phyloP scores from a whole-genome alignment of 2,888 invertebrate genomes.

The Asteroscopus sphinx region DNA sequence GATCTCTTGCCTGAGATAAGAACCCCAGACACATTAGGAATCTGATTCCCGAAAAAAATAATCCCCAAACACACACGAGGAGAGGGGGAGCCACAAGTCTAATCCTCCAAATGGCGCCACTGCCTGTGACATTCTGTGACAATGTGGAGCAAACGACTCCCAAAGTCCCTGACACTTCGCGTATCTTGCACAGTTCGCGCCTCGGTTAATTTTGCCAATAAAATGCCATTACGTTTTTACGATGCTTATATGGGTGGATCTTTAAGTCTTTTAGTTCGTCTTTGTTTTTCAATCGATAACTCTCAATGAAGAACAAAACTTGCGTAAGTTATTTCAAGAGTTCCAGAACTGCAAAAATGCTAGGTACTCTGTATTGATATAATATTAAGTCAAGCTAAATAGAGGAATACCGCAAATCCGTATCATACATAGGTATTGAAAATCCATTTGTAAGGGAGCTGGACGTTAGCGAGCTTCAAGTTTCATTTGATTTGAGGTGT shows the following conservation, averaged over 20 bases:
- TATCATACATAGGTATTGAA: slow-evolving; percentile 40
- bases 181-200: slow-evolving; percentile 42
- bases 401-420: slow-evolving; percentile 27
- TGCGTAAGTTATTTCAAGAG: slow-evolving; percentile 1
- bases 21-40: slow-evolving; percentile 43
- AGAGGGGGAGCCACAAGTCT: slow-evolving; percentile 42
- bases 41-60: slow-evolving; percentile 43
- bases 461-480: slow-evolving; percentile 68
- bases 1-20: slow-evolving; percentile 30
- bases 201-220: slow-evolving; percentile 57
- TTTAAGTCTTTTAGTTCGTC: neutral
- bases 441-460: slow-evolving; percentile 51
- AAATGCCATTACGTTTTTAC: slow-evolving; percentile 34
- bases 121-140: slow-evolving; percentile 69
- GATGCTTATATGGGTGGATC: neutral
- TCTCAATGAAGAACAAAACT: slow-evolving; percentile 1
- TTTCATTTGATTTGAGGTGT: slow-evolving; percentile 80
- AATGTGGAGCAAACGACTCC: slow-evolving; percentile 72
- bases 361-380: slow-evolving; percentile 8
- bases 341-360: neutral
- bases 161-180: slow-evolving; percentile 60
- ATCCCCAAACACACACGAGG: slow-evolving; percentile 41
- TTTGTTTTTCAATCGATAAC: neutral
- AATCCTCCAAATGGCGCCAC: slow-evolving; percentile 68
- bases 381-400: slow-evolving; percentile 18